These are phyloP conservation scores for Cyclopterus lumpus DNA, from an alignment of 2,797 vertebrate genomes.

Conservation along the genomic window DNA sequence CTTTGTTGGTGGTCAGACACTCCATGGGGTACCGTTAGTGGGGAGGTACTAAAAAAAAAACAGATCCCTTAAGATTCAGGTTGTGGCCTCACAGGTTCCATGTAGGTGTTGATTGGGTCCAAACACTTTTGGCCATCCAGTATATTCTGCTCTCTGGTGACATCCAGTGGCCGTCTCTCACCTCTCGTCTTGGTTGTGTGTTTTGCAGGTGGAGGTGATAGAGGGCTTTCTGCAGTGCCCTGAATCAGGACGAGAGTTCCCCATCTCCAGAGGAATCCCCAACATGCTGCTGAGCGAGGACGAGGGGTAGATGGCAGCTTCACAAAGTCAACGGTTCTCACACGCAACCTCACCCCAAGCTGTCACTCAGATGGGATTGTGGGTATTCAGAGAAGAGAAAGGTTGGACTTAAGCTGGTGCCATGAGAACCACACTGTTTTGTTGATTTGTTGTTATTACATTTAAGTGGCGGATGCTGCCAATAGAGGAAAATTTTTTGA, in stretches of 20 bases:
- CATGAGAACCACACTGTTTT: conserved; percentile 33
- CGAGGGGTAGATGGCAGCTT: conserved; percentile 77
- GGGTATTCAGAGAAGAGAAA: conserved; percentile 23
- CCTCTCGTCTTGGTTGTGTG: not conserved
- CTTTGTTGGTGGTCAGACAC: no score
- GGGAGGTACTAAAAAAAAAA: not conserved
- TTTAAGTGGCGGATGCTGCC: conserved; percentile 13
- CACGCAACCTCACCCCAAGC: conserved; percentile 6
- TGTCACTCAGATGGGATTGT: conserved; percentile 19
- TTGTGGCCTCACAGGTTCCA: not conserved
- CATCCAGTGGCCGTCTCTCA: conserved; percentile 21
- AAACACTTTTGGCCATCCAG: no score
- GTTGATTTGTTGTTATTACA: conserved; percentile 45
- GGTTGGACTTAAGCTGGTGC: conserved; percentile 45
- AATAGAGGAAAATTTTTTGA: conserved; percentile 32
- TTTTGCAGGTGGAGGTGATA: conserved; percentile 89
- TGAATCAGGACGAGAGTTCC: conserved; percentile 91
- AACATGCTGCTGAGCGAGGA: conserved; percentile 94
- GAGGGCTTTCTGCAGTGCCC: conserved; percentile 92
- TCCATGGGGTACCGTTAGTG: not conserved
- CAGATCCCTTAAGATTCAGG: not conserved
- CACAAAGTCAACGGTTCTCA: not conserved
- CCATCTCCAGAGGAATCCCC: conserved; percentile 91
- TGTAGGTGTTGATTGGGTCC: not conserved
- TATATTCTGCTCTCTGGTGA: not conserved